Conservation (phyloP, 1,140 invertebrate species). For the Pseudomyrmex dendroicus region DNA sequence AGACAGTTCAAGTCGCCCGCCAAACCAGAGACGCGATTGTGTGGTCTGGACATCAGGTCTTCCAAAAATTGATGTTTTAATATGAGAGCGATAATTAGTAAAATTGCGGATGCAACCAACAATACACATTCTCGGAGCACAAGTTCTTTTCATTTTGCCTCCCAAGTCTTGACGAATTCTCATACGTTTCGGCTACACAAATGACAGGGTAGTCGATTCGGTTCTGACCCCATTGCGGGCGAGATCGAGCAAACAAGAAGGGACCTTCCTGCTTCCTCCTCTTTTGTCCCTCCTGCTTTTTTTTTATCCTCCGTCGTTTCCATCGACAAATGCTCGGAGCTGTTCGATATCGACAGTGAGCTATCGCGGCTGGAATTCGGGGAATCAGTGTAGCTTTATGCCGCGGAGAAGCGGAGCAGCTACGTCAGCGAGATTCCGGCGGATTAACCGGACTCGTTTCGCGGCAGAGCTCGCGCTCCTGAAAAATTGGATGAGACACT, state of each 20-base stretch:
- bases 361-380: slow-evolving; percentile 73
- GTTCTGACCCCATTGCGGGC: slow-evolving; percentile 65
- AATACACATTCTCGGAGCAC: too few relatives aligned
- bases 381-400: slow-evolving; percentile 43
- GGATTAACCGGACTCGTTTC: slow-evolving; percentile 68
- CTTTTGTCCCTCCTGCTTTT: slow-evolving; percentile 36
- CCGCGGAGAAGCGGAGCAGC: slow-evolving; percentile 28
- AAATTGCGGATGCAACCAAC: too few relatives aligned
- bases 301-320: background rate
- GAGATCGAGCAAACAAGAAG: slow-evolving; percentile 69
- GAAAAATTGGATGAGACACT: slow-evolving; percentile 72
- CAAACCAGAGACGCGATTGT: too few relatives aligned
- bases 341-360: slow-evolving; percentile 72
- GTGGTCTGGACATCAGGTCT: too few relatives aligned
- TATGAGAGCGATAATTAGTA: too few relatives aligned
- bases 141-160: too few relatives aligned
- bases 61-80: too few relatives aligned
- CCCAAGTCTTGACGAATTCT: too few relatives aligned
- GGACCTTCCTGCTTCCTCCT: slow-evolving; percentile 34
- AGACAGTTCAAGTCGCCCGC: too few relatives aligned
- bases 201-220: slow-evolving; percentile 75
- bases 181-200: slow-evolving; percentile 2
- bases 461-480: slow-evolving; percentile 43
- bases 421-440: slow-evolving; percentile 66
- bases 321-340: slow-evolving; percentile 67